Evolutionary conservation across 2,888 invertebrate genomes (phyloP).

Genomic region (Pantelozetes paolii): DNA sequence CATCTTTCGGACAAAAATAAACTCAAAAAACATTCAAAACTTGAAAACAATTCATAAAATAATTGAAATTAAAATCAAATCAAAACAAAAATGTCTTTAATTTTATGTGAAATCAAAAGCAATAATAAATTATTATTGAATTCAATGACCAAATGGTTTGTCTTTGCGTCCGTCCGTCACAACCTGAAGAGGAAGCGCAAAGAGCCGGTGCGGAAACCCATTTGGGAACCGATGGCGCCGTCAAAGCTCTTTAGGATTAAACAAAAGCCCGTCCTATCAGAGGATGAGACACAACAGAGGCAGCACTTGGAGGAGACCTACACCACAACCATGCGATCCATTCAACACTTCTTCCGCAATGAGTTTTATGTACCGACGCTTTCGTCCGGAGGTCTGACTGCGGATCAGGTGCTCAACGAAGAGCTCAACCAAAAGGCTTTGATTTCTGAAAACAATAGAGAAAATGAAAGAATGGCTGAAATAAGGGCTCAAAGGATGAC

Average conservation of each 20-base stretch:
- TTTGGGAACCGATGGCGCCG: slow-evolving; percentile 43
- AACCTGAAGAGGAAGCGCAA: slow-evolving; percentile 15
- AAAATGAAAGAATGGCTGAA: slow-evolving; percentile 40
- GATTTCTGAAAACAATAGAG: slow-evolving; percentile 41
- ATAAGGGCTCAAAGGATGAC: slow-evolving; percentile 36
- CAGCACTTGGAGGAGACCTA: slow-evolving; percentile 7
- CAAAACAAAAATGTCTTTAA: background rate
- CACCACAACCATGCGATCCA: slow-evolving; percentile 32
- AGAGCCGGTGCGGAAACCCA: slow-evolving; percentile 41
- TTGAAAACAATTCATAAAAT: background rate
- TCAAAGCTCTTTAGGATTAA: slow-evolving; percentile 41
- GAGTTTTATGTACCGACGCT: slow-evolving; percentile 41
- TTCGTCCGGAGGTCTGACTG: slow-evolving; percentile 33
- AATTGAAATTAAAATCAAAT: background rate
- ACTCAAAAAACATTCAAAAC: background rate
- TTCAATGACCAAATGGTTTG: background rate
- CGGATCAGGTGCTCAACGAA: slow-evolving; percentile 32
- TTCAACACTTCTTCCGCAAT: slow-evolving; percentile 37
- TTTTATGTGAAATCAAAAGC: background rate
- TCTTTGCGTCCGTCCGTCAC: slow-evolving; percentile 16
- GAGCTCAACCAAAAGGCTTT: slow-evolving; percentile 34
- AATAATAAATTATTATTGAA: background rate
- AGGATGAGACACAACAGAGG: slow-evolving; percentile 38
- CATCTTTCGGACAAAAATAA: background rate
- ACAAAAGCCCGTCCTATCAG: background rate